Evolutionary conservation across 1,140 invertebrate genomes (phyloP), one percentile per base, ranked within the genome.

Genomic region (Andricus grossulariae): DNA sequence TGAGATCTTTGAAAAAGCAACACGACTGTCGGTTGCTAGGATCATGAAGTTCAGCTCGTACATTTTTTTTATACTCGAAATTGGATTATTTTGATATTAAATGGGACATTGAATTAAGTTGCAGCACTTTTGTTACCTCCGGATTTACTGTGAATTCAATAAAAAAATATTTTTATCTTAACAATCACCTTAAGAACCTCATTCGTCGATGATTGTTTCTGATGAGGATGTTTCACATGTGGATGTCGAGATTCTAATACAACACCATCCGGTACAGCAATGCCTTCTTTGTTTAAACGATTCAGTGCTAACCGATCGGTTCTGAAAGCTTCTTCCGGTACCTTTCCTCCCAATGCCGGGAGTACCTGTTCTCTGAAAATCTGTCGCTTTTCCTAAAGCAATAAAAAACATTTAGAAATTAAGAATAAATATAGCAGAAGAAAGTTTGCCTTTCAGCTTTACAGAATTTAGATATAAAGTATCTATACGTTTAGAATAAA

Each of bases 291-390:
- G 84, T 94, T 94, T 15, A 94, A 85, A 32, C 92, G 92, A 86
- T 95, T 95, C 39, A 94, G 82, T 18, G 92, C 92, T 19, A 95
- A 86, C 19, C 94, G 92, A 86, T 94, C 93, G 0, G 92, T 90
- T 73, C 90, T 90, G 79, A 94, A 94, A 19, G 94, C 94, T 71
- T 93, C 93, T 74, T 94, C 94, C 0, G 94, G 94, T 77, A 95
- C 94, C 88, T 94, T 94, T 6, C 94, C 94, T 51, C 94, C 94
- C 13, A 92, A 86, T 75, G 93, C 91, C 18, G 94, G 94, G 32
- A 94, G 80, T 16, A 95, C 92, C 84, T 94, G 93, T 80, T 95
- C 94, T 39, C 94, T 90, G 88, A 93, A 94, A 76, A 94, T 93
- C 85, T 94, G 93, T 25, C 94, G 90, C 85, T 94, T 94, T 88